phyloP scores from a whole-genome alignment of 1,140 invertebrate genomes.

The Antheraea mylitta region DNA sequence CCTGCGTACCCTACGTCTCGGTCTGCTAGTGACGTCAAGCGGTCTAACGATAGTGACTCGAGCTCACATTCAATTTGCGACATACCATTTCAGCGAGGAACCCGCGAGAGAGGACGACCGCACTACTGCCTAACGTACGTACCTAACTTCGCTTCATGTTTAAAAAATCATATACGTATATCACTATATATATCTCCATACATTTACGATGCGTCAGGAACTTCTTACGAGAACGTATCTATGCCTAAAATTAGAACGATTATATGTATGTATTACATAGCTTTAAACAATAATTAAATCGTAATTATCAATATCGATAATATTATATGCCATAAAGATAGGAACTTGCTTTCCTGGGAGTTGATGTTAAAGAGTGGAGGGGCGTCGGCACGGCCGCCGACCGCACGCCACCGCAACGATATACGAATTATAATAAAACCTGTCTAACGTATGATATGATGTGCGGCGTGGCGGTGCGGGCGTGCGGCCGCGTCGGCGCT shows the following conservation, averaged over 20 bases:
- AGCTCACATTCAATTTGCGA: not conserved
- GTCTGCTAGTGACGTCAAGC: too few species aligned
- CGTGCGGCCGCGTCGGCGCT: slow-evolving; percentile 49
- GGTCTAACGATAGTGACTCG: slow-evolving; percentile 10
- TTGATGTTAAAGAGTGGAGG: slow-evolving; percentile 64
- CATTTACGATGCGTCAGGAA: slow-evolving; percentile 79
- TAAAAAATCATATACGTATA: slow-evolving; percentile 78
- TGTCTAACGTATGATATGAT: slow-evolving; percentile 78
- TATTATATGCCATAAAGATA: slow-evolving; percentile 82
- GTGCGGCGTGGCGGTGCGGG: slow-evolving; percentile 35
- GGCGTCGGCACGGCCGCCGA: slow-evolving; percentile 60
- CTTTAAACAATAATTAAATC: slow-evolving; percentile 80
- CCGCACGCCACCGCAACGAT: slow-evolving; percentile 61
- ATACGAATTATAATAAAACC: slow-evolving; percentile 75
- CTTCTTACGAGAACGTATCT: slow-evolving; percentile 80
- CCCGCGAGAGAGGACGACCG: slow-evolving; percentile 69
- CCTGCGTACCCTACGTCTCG: not conserved
- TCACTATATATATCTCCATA: slow-evolving; percentile 77
- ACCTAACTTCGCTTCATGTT: slow-evolving; percentile 74
- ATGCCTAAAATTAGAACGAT: slow-evolving; percentile 80
- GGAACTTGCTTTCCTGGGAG: slow-evolving; percentile 84
- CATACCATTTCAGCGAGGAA: slow-evolving; percentile 28
- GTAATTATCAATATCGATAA: slow-evolving; percentile 80
- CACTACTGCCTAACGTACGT: slow-evolving; percentile 76
- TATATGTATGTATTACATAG: slow-evolving; percentile 81